A percentile compares a stretch with the other conserved stretches of the same genome.
phyloP scores from a whole-genome alignment of 2,797 vertebrate genomes.

The Sebastolobus altivelis region DNA sequence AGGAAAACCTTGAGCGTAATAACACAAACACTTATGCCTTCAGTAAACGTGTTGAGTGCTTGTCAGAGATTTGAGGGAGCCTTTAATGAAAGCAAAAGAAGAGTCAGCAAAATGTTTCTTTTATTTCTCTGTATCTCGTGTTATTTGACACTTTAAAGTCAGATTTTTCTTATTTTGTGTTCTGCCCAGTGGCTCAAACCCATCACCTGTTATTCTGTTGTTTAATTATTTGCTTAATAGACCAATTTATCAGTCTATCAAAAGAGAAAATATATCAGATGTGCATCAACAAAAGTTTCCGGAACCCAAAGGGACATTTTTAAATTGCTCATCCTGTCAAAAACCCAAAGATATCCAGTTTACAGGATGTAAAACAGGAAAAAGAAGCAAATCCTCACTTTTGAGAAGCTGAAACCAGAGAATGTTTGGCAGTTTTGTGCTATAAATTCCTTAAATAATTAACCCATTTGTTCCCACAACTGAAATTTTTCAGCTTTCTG shows the following conservation, averaged over 20 bases:
- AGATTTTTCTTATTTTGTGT: not conserved
- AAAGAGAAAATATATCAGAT: not conserved
- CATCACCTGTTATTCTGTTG: not conserved
- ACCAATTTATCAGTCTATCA: not conserved
- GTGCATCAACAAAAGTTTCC: not conserved
- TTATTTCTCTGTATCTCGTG: not conserved
- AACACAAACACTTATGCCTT: not conserved
- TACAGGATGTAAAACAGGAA: conserved; percentile 12
- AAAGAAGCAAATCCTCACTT: not conserved
- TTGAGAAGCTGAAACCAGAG: not conserved
- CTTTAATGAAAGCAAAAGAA: not conserved
- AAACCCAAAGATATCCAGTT: not conserved
- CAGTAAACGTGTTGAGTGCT: not conserved
- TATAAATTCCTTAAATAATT: not conserved
- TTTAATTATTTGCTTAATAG: not conserved
- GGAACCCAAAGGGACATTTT: not conserved
- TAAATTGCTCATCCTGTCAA: not conserved
- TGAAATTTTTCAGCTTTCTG: no score
- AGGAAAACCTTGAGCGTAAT: conserved; percentile 22
- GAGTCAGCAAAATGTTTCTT: not conserved
- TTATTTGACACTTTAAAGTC: not conserved
- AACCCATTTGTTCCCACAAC: no score
- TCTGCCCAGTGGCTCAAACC: not conserved
- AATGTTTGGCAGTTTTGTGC: not conserved
- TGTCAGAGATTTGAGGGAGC: not conserved